These are phyloP conservation scores for Pogonomyrmex barbatus DNA, from an alignment of 1,140 invertebrate genomes.

Conservation along the genomic window DNA sequence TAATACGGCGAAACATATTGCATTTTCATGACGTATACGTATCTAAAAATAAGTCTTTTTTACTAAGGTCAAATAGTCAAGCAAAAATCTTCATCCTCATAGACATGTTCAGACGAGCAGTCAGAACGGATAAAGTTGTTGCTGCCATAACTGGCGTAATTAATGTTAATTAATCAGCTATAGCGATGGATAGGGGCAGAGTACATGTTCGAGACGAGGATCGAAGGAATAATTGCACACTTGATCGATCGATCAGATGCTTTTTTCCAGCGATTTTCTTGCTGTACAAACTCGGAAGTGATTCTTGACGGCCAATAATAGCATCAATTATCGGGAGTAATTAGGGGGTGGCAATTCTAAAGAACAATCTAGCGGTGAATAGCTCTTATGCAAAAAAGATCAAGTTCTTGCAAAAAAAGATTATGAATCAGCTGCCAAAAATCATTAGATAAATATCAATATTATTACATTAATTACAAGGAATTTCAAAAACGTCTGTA, in stretches of 20 bases:
- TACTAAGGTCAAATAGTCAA: slow-evolving; percentile 4
- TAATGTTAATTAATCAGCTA: slow-evolving; percentile 56
- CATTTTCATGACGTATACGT: neutral
- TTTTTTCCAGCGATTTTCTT: slow-evolving; percentile 53
- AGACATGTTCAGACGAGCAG: neutral
- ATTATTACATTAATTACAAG: neutral
- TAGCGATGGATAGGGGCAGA: neutral
- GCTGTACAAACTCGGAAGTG: neutral
- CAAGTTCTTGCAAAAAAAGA: neutral
- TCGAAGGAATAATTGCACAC: slow-evolving; percentile 50
- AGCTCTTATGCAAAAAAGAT: neutral
- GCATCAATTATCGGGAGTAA: slow-evolving; percentile 65
- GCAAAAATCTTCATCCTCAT: neutral
- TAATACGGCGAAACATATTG: neutral
- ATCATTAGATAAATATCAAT: neutral
- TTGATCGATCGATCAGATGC: slow-evolving; percentile 62
- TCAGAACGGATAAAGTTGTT: slow-evolving; percentile 45
- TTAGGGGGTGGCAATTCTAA: slow-evolving; percentile 14
- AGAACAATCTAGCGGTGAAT: neutral
- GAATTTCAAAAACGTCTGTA: neutral
- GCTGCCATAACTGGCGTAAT: slow-evolving; percentile 34
- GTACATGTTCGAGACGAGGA: slow-evolving; percentile 25
- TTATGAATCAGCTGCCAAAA: neutral
- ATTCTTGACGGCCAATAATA: slow-evolving; percentile 44
- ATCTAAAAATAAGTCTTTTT: neutral